These are phyloP conservation scores for Xanthostigma xanthostigma DNA, from an alignment of 2,888 invertebrate genomes.

Conservation along the genomic window DNA sequence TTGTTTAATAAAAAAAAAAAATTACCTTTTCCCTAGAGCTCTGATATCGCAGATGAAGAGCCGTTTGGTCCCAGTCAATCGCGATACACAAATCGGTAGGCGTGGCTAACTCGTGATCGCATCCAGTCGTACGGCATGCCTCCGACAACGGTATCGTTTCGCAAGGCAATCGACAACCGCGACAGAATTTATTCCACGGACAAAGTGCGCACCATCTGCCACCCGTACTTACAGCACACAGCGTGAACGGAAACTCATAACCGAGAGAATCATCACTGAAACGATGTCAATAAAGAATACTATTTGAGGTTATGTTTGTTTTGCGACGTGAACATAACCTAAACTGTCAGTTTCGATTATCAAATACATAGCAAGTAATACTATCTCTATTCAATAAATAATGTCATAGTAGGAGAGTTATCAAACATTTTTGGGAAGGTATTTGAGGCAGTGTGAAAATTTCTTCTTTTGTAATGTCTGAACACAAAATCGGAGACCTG, in stretches of 20 bases:
- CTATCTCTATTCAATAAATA: too few species aligned
- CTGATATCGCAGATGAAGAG: conserved; percentile 79
- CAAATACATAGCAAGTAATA: too few species aligned
- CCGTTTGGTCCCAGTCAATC: conserved; percentile 92
- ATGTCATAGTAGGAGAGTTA: too few species aligned
- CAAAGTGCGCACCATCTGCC: conserved; percentile 62
- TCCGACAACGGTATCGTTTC: conserved; percentile 36
- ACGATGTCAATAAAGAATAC: conserved; percentile 9
- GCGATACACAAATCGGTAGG: conserved; percentile 40
- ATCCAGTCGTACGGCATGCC: conserved; percentile 17
- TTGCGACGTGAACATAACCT: too few species aligned
- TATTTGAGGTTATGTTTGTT: too few species aligned
- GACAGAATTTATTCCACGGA: conserved; percentile 69
- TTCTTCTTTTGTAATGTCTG: too few species aligned
- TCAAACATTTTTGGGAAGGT: too few species aligned
- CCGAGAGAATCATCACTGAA: conserved; percentile 80
- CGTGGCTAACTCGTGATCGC: conserved; percentile 10
- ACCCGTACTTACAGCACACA: conserved; percentile 63
- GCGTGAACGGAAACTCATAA: conserved; percentile 82
- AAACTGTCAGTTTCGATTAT: too few species aligned
- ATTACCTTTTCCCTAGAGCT: conserved; percentile 54
- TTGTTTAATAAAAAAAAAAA: not conserved
- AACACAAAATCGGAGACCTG: too few species aligned
- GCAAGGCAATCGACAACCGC: conserved; percentile 72
- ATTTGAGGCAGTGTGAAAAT: too few species aligned